phyloP scores from a whole-genome alignment of 2,113 vertebrate genomes.

The Alexandromys fortis region DNA sequence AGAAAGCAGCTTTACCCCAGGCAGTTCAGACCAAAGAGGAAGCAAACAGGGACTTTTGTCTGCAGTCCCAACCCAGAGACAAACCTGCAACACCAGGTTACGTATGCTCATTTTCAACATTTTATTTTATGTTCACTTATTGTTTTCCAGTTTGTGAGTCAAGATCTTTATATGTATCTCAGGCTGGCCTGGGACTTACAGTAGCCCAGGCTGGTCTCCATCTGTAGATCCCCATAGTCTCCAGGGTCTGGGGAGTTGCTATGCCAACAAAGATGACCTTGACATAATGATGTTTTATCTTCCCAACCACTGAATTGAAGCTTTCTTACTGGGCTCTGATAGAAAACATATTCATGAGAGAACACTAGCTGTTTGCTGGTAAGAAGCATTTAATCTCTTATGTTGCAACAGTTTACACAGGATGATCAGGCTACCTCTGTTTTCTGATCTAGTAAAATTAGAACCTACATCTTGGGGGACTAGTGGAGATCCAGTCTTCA shows the following conservation, averaged over 20 bases:
- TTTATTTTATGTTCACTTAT: background rate
- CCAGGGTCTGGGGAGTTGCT: background rate
- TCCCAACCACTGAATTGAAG: background rate
- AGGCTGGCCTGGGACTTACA: background rate
- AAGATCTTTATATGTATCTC: background rate
- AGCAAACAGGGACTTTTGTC: conserved; percentile 83
- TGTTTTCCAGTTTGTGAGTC: background rate
- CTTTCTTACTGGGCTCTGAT: background rate
- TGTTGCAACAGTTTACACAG: background rate
- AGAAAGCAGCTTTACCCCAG: conserved; percentile 66
- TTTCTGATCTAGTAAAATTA: background rate
- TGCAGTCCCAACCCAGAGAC: conserved; percentile 84
- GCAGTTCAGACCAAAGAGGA: conserved; percentile 80
- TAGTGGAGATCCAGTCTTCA: background rate
- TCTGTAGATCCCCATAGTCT: background rate
- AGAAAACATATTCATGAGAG: background rate
- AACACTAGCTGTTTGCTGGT: background rate
- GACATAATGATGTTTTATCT: background rate
- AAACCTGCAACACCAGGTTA: conserved; percentile 88
- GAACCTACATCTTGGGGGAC: conserved; percentile 34
- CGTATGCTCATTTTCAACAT: background rate
- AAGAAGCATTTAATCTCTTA: background rate
- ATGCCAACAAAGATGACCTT: background rate
- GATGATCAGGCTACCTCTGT: background rate
- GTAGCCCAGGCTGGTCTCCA: background rate